Base-by-base conservation (phyloP, 1,140 invertebrate species). In the Pentalonia nigronervosa region DNA sequence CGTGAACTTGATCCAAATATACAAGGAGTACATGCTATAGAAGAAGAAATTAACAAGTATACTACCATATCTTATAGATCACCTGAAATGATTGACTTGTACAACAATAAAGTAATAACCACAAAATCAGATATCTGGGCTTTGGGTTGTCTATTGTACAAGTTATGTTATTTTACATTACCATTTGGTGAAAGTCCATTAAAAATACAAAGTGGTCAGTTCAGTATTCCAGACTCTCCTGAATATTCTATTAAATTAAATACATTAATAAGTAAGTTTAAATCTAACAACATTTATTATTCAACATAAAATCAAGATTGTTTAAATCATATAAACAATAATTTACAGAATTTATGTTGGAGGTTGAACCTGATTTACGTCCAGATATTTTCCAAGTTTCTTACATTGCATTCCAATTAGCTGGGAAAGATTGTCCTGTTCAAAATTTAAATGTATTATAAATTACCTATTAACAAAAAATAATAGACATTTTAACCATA, bases 41-140 rank as follows among this genome's bases (percentile, higher is more conserved):
- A 99, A 95, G 98, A 99, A 94, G 98, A 99, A 96, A 98, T 99
- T 94, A 97, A 98, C 95, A 98, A 98, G 95, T 99, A 99, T 95
- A 99, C 98, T 9, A 99, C 99, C 2, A 95, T 99, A 34, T 98
- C 98, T 87, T 99, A 99, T 95, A 96, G 98, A 94, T 96, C 98
- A 34, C 99, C 99, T 41, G 99, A 99, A 96, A 99, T 99, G 99
- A 97, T 99, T 50, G 98, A 99, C 95, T 96, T 99, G 94, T 99
- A 99, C 95, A 97, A 96, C 94, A 98, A 97, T 45, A 98, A 98
- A 95, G 95, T 97, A 41, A 98, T 99, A 93, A 98, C 98, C n/a
- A 98, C 97, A 14, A 99, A 99, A 96, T 96, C 97, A 84, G 98
- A 99, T 96, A 98, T 99, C 95, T 99, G 98, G 98, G 98, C 98